Percentiles rank a stretch among this genome's conserved stretches.
Evolutionary conservation across 1,140 invertebrate species (phyloP).

Genomic region (Bicyclus anynana): DNA sequence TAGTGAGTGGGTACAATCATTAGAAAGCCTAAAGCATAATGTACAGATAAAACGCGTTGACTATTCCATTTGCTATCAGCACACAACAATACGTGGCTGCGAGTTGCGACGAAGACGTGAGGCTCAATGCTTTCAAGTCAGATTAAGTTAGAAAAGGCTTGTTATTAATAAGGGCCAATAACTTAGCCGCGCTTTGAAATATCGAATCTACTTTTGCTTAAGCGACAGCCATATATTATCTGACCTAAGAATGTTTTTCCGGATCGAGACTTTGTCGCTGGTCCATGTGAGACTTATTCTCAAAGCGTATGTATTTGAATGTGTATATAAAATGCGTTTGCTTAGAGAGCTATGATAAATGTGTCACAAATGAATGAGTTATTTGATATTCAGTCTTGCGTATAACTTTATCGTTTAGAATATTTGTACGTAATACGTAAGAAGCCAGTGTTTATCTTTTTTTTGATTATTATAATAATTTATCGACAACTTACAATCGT

Average conservation of each 20-base stretch:
- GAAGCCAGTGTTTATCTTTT: no score
- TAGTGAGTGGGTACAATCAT: conserved; percentile 23
- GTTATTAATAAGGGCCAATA: conserved; percentile 75
- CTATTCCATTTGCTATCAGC: conserved; percentile 52
- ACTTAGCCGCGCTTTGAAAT: conserved; percentile 69
- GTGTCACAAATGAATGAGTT: not conserved
- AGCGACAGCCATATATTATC: conserved; percentile 67
- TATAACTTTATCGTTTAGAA: no score
- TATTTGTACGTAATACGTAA: no score
- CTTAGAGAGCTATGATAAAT: conserved; percentile 1
- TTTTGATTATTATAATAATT: no score
- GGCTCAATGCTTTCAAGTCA: conserved; percentile 69
- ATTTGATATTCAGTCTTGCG: not conserved
- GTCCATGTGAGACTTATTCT: conserved; percentile 45
- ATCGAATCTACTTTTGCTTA: conserved; percentile 73
- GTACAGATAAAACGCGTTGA: conserved; percentile 36
- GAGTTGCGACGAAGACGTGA: conserved; percentile 58
- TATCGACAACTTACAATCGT: no score
- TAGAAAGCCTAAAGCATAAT: conserved; percentile 30
- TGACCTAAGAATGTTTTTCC: conserved; percentile 71
- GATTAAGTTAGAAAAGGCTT: conserved; percentile 71
- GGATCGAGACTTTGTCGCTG: conserved; percentile 61
- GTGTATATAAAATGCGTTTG: conserved; percentile 9
- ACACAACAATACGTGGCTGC: conserved; percentile 66
- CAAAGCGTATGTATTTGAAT: conserved; percentile 19